A percentile compares a stretch with the other conserved stretches of the same genome.
phyloP scores from a whole-genome alignment of 2,113 vertebrate genomes.

The Hippocampus abdominalis region DNA sequence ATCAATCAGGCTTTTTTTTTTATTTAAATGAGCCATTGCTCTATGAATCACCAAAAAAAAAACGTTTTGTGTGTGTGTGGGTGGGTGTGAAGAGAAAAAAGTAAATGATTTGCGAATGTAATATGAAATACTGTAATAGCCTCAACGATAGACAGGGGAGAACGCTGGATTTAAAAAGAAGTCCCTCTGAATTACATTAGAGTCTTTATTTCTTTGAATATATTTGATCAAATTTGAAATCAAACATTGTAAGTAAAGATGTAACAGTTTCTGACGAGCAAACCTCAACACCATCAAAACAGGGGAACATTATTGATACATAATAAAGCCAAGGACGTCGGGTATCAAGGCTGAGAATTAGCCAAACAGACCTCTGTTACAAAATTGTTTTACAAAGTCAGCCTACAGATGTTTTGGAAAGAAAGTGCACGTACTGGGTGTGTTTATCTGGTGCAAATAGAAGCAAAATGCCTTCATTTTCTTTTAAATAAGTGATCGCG shows the following conservation, averaged over 20 bases:
- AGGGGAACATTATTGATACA: slow-evolving; percentile 90
- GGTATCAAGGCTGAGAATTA: slow-evolving; percentile 81
- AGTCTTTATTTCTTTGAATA: slow-evolving; percentile 89
- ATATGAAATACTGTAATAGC: neutral
- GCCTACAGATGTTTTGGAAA: neutral
- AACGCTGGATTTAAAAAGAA: slow-evolving; percentile 42
- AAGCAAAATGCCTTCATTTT: slow-evolving; percentile 41
- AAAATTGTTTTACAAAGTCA: slow-evolving; percentile 83
- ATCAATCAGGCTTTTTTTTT: too few relatives aligned
- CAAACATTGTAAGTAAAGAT: slow-evolving; percentile 95
- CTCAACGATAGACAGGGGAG: neutral
- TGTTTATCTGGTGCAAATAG: slow-evolving; percentile 59
- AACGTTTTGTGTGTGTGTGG: too few relatives aligned
- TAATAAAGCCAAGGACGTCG: slow-evolving; percentile 84
- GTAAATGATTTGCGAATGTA: neutral
- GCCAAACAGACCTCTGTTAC: slow-evolving; percentile 91
- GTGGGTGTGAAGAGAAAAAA: too few relatives aligned
- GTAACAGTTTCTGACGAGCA: slow-evolving; percentile 96
- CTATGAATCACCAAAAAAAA: too few relatives aligned
- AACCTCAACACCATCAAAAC: slow-evolving; percentile 98
- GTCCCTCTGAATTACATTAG: slow-evolving; percentile 87
- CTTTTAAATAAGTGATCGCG: slow-evolving; percentile 52
- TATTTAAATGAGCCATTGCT: too few relatives aligned
- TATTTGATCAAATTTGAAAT: slow-evolving; percentile 97
- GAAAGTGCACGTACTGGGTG: slow-evolving; percentile 38